Evolutionary conservation across 2,797 vertebrate species (phyloP), one percentile per base, ranked within the genome.

Genomic region (Urosaurus nigricauda): DNA sequence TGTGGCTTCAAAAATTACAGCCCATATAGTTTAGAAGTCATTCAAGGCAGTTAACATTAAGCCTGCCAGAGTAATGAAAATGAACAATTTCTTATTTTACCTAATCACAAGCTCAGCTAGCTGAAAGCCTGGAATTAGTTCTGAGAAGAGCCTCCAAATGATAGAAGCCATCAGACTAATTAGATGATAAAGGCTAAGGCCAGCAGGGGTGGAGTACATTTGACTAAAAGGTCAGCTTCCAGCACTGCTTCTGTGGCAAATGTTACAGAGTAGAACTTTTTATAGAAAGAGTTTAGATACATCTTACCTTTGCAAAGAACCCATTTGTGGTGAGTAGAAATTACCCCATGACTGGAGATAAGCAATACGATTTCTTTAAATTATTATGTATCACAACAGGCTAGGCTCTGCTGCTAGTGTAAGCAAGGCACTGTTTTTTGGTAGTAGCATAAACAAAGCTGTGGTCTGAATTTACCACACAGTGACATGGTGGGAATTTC

Each of bases 21-120:
- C 85, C 95, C 86, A 84, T 65, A 2, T 93, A 90, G 92, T 94
- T 95, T 85, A 92, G 74, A 93, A 95, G 94, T 93, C 87, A 94
- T 93, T 95, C 84, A 89, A 93, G 90, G 68, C 94, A 93, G 94
- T 96, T 96, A 79, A 90, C 93, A 94, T 93, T 92, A 93, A 86
- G 90, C 80, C 92, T 96, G 71, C 89, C 5, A 24, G 89, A 91
- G 95, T 95, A 96, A 96, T 95, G 94, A 95, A 93, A 97, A 94
- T 92, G 91, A 96, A 90, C 89, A 51, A 90, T 71, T 96, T 96
- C 95, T 90, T 87, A 92, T 96, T 68, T 68, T 60, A 82, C 86
- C 90, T 95, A 96, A 93, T 96, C 94, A 94, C 87, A 95, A 95
- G 92, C 87, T 94, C 92, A 90, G 65, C 89, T 94, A 92, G 92